A percentile compares a stretch with the other conserved stretches of the same genome.
phyloP scores from a whole-genome alignment of 2,797 vertebrate species.

The Gallinago stenura region DNA sequence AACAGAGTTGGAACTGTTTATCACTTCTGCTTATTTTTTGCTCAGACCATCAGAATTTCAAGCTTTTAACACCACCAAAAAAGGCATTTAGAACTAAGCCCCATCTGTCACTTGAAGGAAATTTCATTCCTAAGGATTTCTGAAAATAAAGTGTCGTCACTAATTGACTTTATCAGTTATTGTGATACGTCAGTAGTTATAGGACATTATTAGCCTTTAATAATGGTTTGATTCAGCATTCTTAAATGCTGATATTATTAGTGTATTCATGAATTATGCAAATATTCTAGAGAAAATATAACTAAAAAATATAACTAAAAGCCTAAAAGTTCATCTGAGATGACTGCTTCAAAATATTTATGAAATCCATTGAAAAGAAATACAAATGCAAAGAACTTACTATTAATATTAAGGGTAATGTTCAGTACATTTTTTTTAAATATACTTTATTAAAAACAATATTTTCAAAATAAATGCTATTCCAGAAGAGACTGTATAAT shows the following conservation, averaged over 20 bases:
- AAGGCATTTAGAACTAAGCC: not conserved
- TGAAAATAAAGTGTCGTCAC: not conserved
- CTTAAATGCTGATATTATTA: not conserved
- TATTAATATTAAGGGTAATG: not conserved
- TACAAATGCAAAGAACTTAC: not conserved
- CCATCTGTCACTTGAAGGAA: not conserved
- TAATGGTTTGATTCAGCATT: not conserved
- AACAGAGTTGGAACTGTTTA: not conserved
- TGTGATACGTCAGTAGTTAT: not conserved
- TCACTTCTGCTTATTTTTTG: not conserved
- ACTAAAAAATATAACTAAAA: not conserved
- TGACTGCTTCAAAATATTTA: not conserved
- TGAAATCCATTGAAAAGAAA: not conserved
- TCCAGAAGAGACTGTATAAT: not conserved
- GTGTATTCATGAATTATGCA: not conserved
- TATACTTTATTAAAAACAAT: not conserved
- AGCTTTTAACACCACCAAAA: not conserved
- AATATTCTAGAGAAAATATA: not conserved
- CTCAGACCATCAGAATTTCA: not conserved
- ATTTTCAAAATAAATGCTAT: not conserved
- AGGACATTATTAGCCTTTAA: not conserved
- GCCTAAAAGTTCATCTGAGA: not conserved
- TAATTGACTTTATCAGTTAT: not conserved
- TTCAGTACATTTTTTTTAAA: not conserved
- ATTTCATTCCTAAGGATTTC: not conserved